Percentiles rank a stretch among this genome's conserved stretches.
Evolutionary conservation across 2,888 invertebrate genomes (phyloP).

Genomic region (Catotricha subobsoleta): DNA sequence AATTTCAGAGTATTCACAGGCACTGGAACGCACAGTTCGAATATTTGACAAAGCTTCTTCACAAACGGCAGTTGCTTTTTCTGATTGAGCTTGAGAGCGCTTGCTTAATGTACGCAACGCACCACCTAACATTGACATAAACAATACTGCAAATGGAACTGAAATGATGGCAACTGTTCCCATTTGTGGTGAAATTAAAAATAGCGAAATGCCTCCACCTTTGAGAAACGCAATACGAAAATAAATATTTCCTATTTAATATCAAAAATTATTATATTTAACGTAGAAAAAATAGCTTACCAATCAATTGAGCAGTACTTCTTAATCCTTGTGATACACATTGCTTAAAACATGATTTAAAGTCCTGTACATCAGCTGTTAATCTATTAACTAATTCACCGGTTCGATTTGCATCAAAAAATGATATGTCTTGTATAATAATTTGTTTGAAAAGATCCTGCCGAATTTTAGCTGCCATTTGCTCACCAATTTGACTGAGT

Average conservation of each 20-base stretch:
- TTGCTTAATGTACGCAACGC: slow-evolving; percentile 58
- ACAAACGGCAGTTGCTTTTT: slow-evolving; percentile 72
- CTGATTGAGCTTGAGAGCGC: slow-evolving; percentile 63
- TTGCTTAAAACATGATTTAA: slow-evolving; percentile 90
- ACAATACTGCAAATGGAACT: slow-evolving; percentile 65
- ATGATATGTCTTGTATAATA: slow-evolving; percentile 69
- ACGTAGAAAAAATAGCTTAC: background rate
- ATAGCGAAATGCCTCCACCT: slow-evolving; percentile 33
- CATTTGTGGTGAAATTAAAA: slow-evolving; percentile 79
- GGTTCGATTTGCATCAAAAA: slow-evolving; percentile 79
- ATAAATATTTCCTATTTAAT: background rate
- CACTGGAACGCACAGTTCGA: slow-evolving; percentile 84
- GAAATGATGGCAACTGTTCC: slow-evolving; percentile 69
- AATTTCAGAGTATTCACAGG: slow-evolving; percentile 73
- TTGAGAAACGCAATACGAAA: background rate
- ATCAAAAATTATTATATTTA: background rate
- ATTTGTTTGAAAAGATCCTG: slow-evolving; percentile 67
- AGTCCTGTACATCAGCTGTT: slow-evolving; percentile 89
- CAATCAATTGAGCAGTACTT: slow-evolving; percentile 63
- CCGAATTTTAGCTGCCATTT: slow-evolving; percentile 63
- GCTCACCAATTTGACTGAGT: slow-evolving; percentile 74
- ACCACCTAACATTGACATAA: slow-evolving; percentile 70
- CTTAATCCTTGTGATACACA: slow-evolving; percentile 82
- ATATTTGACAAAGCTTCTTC: slow-evolving; percentile 90
- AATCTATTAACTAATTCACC: slow-evolving; percentile 84